Conservation (phyloP, 2,888 invertebrate species). For the Pemphredon lugubris region DNA sequence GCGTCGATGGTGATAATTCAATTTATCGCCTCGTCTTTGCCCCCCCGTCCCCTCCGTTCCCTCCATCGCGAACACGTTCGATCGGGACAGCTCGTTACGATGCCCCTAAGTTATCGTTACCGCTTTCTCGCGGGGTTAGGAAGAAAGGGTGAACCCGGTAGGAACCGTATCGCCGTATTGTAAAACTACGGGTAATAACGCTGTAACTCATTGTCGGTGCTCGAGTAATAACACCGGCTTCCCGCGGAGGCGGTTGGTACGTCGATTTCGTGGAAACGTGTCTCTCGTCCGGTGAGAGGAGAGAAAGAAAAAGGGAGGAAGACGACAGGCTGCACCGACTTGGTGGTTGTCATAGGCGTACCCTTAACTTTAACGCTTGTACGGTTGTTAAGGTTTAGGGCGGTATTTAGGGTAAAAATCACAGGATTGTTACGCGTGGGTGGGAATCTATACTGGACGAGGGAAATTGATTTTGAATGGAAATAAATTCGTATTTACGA, state of each 20-base stretch:
- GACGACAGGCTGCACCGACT: constrained; percentile 14
- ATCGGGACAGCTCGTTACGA: constrained; percentile 40
- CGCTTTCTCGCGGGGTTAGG: constrained; percentile 11
- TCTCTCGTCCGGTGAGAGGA: constrained; percentile 23
- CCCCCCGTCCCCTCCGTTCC: not conserved
- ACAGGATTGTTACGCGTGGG: too few relatives aligned
- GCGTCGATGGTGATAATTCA: constrained; percentile 42
- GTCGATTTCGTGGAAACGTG: constrained; percentile 58
- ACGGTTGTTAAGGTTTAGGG: not conserved
- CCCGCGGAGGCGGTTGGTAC: constrained; percentile 54
- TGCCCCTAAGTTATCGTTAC: constrained; percentile 47
- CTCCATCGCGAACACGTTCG: not conserved
- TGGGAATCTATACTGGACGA: too few relatives aligned
- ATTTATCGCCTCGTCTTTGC: constrained; percentile 45
- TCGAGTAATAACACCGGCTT: constrained; percentile 53
- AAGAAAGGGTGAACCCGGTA: constrained; percentile 55
- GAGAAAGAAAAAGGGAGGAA: not conserved
- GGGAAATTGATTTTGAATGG: too few relatives aligned
- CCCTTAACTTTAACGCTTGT: not conserved
- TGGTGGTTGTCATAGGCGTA: constrained; percentile 15
- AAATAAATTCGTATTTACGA: too few relatives aligned
- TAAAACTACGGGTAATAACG: constrained; percentile 68
- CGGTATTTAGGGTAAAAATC: not conserved
- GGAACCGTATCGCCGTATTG: constrained; percentile 66
- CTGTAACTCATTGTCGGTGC: constrained; percentile 65